Conservation (phyloP, 2,888 invertebrate species). For the Eupithecia centaureata region DNA sequence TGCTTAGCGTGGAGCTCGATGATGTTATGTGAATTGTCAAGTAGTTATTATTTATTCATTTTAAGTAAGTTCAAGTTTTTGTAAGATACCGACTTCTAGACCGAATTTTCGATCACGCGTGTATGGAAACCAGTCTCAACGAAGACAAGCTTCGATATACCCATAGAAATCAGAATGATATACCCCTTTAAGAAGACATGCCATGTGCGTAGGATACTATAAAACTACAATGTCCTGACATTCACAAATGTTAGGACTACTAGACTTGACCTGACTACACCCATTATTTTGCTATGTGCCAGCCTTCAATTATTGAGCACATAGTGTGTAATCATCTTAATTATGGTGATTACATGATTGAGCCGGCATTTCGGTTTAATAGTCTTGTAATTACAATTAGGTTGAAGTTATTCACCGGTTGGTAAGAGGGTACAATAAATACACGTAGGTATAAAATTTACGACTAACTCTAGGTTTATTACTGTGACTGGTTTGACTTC, state of each 20-base stretch:
- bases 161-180: too few relatives aligned
- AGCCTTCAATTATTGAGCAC: conserved; percentile 14
- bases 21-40: too few relatives aligned
- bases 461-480: background rate
- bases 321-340: conserved; percentile 22
- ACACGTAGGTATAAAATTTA: background rate
- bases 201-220: too few relatives aligned
- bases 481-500: background rate
- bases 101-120: background rate
- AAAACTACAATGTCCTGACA: too few relatives aligned
- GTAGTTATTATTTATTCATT: too few relatives aligned
- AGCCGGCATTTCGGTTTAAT: conserved; percentile 20
- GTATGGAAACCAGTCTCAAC: too few relatives aligned
- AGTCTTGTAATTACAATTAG: conserved; percentile 17
- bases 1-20: too few relatives aligned
- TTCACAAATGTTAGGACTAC: background rate
- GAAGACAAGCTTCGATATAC: background rate
- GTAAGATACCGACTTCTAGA: too few relatives aligned
- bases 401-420: conserved; percentile 7
- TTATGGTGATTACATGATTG: conserved; percentile 28
- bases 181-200: background rate
- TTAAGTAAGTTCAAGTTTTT: too few relatives aligned
- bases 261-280: conserved; percentile 1
- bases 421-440: conserved; percentile 6
- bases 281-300: conserved; percentile 22